phyloP scores from a whole-genome alignment of 2,113 vertebrate species.

The Propithecus coquereli region DNA sequence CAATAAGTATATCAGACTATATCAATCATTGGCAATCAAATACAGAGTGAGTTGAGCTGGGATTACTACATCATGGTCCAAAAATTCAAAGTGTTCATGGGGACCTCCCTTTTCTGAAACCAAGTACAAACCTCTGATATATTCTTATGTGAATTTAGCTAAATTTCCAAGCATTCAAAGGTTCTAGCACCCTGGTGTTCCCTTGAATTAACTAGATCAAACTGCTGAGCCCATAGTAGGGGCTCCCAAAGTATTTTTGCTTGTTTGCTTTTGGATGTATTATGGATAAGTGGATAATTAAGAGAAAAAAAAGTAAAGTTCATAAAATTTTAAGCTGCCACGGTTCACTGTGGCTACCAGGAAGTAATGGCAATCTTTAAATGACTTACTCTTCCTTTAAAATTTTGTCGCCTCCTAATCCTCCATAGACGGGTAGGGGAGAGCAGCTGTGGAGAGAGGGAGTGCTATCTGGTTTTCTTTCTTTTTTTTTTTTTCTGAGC shows the following conservation, averaged over 20 bases:
- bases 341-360: background rate
- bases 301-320: conserved; percentile 7
- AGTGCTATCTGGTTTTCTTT: background rate
- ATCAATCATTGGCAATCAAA: background rate
- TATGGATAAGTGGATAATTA: background rate
- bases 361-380: background rate
- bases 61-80: background rate
- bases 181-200: background rate
- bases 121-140: background rate
- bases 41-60: background rate
- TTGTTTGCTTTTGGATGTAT: background rate
- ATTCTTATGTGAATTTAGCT: conserved; percentile 8
- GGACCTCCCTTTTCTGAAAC: background rate
- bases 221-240: background rate
- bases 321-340: background rate
- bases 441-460: background rate
- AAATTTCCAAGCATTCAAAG: background rate
- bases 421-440: background rate
- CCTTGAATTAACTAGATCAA: background rate
- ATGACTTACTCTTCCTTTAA: background rate
- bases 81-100: background rate
- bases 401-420: background rate
- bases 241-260: background rate
- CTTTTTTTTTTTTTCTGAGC: background rate
- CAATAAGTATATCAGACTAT: background rate